phyloP scores from a whole-genome alignment of 2,797 vertebrate genomes.

The Propithecus deckenii region DNA sequence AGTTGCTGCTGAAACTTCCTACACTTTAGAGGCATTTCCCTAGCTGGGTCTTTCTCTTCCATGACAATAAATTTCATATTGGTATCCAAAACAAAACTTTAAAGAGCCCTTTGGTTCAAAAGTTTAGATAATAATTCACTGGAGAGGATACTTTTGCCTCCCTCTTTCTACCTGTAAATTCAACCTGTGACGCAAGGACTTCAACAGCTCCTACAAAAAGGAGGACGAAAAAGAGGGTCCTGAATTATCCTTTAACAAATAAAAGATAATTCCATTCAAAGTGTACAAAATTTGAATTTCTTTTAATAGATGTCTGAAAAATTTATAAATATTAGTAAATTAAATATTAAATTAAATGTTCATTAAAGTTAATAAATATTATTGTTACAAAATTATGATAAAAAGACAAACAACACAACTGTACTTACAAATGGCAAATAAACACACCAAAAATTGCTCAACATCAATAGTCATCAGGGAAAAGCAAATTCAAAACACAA shows the following conservation, averaged over 20 bases:
- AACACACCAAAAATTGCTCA: background rate
- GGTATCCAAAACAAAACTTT: background rate
- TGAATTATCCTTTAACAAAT: background rate
- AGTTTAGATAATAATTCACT: background rate
- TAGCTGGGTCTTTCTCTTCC: background rate
- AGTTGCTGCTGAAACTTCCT: background rate
- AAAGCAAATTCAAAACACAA: background rate
- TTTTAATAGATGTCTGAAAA: background rate
- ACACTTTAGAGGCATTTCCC: background rate
- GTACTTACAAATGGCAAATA: background rate
- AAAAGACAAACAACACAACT: background rate
- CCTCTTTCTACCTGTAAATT: background rate
- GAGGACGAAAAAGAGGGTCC: background rate
- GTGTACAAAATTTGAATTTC: background rate
- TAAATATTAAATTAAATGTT: background rate
- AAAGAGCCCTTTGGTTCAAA: background rate
- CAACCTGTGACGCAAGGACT: background rate
- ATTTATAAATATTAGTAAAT: background rate
- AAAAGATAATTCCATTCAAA: background rate
- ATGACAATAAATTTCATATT: background rate
- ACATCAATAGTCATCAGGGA: background rate
- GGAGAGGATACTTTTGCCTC: background rate
- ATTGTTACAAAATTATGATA: background rate
- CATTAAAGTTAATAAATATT: background rate
- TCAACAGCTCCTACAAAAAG: background rate